Base-by-base conservation (phyloP, 2,113 vertebrate species). In the Mesembrinibis cayennensis region DNA sequence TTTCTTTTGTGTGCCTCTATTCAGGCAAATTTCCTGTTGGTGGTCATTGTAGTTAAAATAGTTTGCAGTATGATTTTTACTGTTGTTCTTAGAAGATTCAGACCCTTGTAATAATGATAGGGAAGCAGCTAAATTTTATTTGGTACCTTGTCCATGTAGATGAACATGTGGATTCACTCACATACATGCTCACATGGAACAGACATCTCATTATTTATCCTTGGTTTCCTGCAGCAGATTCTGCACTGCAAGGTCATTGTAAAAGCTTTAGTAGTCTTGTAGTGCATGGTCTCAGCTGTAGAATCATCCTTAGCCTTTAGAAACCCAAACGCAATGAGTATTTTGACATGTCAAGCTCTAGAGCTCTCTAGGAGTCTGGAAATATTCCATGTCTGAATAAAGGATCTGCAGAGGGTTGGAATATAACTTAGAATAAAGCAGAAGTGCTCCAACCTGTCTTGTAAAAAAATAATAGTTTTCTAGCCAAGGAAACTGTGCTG, bases 171-270 rank as follows among this genome's bases (percentile, higher is more conserved):
- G 85, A 66, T 83, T 91, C 22, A 16, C 66, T 81, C 32, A 55
- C 44, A 38, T 40, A 13, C 7, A 3, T 63, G 19, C 20, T 89
- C 4, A 3, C 23, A n/a, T 21, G 25, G 83, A 78, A 49, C 10
- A 91, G 77, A 42, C 49, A 71, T 88, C 21, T 38, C 21, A 18
- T 61, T 92, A 92, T 93, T 95, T 92, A 65, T 80, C 36, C 20
- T 59, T 34, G 13, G 42, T 77, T 96, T 94, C 52, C 91, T 83
- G 61, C 56, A 91, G 82, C 70, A 95, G 50, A 89, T 40, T 91
- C 44, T 88, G 45, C 44, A 38, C 81, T n/a, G 23, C 42, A 38
- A 92, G 82, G 63, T 72, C 23, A 29, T 29, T 59, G 32, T 56
- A 87, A 87, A 95, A 95, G 63, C 27, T 89, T 95, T 73, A 72